Percentiles rank a stretch among this genome's conserved stretches.
These are phyloP conservation scores for Clanis bilineata DNA, from an alignment of 2,888 invertebrate genomes.

Conservation along the genomic window DNA sequence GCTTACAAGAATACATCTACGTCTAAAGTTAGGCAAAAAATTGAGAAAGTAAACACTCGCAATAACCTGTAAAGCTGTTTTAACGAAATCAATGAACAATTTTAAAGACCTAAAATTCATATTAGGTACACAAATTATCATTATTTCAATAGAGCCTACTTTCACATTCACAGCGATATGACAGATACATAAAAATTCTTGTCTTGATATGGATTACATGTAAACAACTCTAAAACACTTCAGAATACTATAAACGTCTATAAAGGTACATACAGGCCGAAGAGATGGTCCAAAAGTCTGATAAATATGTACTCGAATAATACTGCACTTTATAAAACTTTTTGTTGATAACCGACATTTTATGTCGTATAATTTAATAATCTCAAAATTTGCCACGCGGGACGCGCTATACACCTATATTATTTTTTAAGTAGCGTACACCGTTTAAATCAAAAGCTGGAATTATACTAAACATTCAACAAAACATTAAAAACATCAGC, in stretches of 20 bases:
- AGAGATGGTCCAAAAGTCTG: constrained; percentile 40
- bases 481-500: constrained; percentile 43
- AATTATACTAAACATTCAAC: constrained; percentile 55
- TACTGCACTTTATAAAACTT: constrained; percentile 37
- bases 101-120: constrained; percentile 39
- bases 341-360: constrained; percentile 54
- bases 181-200: constrained; percentile 36
- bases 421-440: constrained; percentile 47
- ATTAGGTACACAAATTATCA: constrained; percentile 49
- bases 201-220: constrained; percentile 63
- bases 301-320: constrained; percentile 41
- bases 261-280: constrained; percentile 51
- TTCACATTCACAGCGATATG: constrained; percentile 38
- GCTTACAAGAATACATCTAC: neutral
- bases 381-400: constrained; percentile 51
- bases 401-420: constrained; percentile 44
- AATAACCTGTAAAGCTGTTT: constrained; percentile 32
- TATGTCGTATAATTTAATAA: constrained; percentile 72
- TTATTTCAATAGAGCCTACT: constrained; percentile 42
- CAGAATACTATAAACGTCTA: constrained; percentile 35
- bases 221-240: constrained; percentile 64
- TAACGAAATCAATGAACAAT: constrained; percentile 42
- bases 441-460: constrained; percentile 54
- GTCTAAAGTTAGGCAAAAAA: constrained; percentile 19
- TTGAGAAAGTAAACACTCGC: constrained; percentile 47